Conservation (phyloP, 1,140 invertebrate genomes). For the Monomorium pharaonis region DNA sequence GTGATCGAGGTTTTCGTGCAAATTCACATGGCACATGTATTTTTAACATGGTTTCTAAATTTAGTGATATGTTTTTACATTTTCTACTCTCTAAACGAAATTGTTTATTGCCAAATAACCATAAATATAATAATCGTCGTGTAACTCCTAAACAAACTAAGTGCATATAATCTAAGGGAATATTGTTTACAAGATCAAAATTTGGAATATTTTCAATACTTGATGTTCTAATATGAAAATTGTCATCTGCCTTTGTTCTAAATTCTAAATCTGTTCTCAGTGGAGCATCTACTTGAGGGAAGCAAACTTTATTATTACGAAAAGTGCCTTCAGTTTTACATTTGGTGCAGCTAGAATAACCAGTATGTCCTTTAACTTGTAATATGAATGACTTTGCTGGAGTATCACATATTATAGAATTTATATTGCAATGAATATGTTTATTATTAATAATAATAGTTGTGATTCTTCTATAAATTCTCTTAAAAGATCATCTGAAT, state of each 20-base stretch:
- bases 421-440: not conserved
- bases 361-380: conserved; percentile 5
- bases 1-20: not conserved
- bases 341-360: conserved; percentile 3
- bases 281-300: not conserved
- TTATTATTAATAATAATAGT: not conserved
- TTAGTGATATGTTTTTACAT: not conserved
- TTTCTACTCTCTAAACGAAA: not conserved
- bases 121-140: conserved; percentile 4
- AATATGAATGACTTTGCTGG: conserved; percentile 22
- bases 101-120: not conserved
- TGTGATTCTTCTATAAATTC: no score
- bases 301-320: not conserved
- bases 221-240: not conserved
- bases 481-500: not conserved
- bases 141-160: not conserved
- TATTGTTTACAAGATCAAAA: conserved; percentile 1
- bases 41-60: not conserved
- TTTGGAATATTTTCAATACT: conserved; percentile 1
- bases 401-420: conserved; percentile 27
- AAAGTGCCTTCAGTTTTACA: conserved; percentile 1
- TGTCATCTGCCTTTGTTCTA: not conserved
- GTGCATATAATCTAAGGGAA: conserved; percentile 22
- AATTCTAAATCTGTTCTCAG: not conserved
- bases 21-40: not conserved